A percentile compares a stretch with the other conserved stretches of the same genome.
These are phyloP conservation scores for Nymphalis urticae DNA, from an alignment of 2,888 invertebrate species.

Conservation along the genomic window DNA sequence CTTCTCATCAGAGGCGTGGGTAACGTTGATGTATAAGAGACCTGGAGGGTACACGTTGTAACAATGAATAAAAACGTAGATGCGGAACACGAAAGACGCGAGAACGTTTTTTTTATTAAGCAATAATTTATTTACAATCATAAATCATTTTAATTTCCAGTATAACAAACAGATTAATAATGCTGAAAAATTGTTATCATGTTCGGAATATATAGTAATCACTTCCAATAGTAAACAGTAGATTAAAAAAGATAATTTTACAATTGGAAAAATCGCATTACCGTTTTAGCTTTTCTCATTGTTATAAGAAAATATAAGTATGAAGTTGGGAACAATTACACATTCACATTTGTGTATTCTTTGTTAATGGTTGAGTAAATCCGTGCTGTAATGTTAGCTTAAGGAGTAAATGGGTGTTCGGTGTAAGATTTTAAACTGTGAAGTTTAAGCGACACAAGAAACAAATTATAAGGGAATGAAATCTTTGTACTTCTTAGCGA, in stretches of 20 bases:
- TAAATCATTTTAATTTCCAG: not conserved
- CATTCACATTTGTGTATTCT: slow-evolving; percentile 47
- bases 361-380: slow-evolving; percentile 60
- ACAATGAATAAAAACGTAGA: slow-evolving; percentile 40
- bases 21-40: slow-evolving; percentile 76
- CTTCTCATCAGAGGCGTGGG: slow-evolving; percentile 80
- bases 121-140: not conserved
- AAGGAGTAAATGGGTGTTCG: slow-evolving; percentile 69
- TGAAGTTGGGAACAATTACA: not conserved
- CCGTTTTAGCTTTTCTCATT: not conserved
- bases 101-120: not conserved
- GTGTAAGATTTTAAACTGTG: slow-evolving; percentile 69
- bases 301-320: too few species aligned
- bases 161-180: not conserved
- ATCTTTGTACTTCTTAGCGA: slow-evolving; percentile 51
- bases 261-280: not conserved
- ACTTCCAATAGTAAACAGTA: not conserved
- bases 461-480: slow-evolving; percentile 72
- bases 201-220: not conserved
- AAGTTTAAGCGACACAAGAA: slow-evolving; percentile 66
- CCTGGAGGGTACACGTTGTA: slow-evolving; percentile 55
- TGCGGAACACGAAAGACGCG: slow-evolving; percentile 18
- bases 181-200: not conserved
- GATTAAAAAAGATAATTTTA: not conserved
- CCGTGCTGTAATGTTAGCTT: slow-evolving; percentile 61